phyloP scores from a whole-genome alignment of 1,140 invertebrate genomes.

The Zaprionus ghesquierei region DNA sequence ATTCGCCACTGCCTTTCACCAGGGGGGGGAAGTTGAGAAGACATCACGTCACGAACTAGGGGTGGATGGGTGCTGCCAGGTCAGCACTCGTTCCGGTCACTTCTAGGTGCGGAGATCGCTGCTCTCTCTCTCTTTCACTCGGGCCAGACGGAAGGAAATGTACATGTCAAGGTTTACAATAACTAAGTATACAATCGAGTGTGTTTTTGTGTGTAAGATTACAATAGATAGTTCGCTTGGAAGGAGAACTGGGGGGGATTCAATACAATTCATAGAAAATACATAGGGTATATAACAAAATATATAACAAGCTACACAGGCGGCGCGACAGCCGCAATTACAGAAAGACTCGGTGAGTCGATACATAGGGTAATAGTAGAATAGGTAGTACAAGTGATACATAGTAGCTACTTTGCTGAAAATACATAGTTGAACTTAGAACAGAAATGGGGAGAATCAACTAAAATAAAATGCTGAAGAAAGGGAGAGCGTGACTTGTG shows the following conservation, averaged over 20 bases:
- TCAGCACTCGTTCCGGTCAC: neutral
- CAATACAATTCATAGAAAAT: constrained; percentile 15
- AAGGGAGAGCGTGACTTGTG: constrained; percentile 12
- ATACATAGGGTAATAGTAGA: neutral
- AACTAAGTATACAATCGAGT: constrained; percentile 34
- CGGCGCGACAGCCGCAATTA: constrained; percentile 9
- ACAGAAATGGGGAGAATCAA: constrained; percentile 15
- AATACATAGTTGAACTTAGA: constrained; percentile 22
- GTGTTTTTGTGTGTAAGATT: constrained; percentile 1
- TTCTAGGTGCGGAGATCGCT: neutral
- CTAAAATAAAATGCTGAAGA: constrained; percentile 35
- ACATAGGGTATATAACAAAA: constrained; percentile 9
- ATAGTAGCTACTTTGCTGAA: constrained; percentile 18
- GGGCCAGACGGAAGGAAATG: constrained; percentile 5
- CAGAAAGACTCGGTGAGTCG: constrained; percentile 6
- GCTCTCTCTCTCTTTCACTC: neutral
- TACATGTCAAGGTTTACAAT: constrained; percentile 47
- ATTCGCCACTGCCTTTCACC: neutral
- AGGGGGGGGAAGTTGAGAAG: neutral
- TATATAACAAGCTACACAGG: neutral
- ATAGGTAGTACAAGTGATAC: constrained; percentile 2
- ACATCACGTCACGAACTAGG: constrained; percentile 15
- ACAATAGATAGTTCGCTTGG: constrained; percentile 29
- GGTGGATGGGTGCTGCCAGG: neutral
- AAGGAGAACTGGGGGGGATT: neutral